Evolutionary conservation across 2,888 invertebrate species (phyloP).

Genomic region (Polyploca ridens): DNA sequence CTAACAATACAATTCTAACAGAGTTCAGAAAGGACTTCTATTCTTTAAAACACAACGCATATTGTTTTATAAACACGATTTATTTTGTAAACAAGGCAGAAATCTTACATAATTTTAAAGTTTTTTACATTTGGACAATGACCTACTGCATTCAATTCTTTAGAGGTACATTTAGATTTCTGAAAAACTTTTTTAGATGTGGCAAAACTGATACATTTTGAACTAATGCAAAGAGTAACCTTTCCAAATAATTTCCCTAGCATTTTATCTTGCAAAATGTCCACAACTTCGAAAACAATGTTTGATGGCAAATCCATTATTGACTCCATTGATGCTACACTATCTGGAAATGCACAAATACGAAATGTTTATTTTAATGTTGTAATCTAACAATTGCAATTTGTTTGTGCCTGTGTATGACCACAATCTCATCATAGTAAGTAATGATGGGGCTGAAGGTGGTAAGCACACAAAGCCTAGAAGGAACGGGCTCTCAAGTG

Average conservation of each 20-base stretch:
- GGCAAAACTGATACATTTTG: conserved; percentile 69
- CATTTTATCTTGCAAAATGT: conserved; percentile 72
- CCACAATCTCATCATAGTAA: no score
- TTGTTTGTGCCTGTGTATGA: no score
- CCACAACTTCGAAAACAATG: conserved; percentile 70
- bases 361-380: conserved; percentile 12
- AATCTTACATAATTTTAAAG: conserved; percentile 52
- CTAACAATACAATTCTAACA: conserved; percentile 29
- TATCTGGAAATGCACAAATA: conserved; percentile 59
- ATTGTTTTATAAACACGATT: conserved; percentile 49
- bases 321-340: conserved; percentile 68
- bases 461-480: no score
- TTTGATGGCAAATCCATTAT: conserved; percentile 76
- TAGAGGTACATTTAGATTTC: conserved; percentile 64
- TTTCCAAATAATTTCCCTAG: conserved; percentile 72
- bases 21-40: conserved; percentile 24
- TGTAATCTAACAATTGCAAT: conserved; percentile 1
- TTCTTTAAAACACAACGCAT: conserved; percentile 38
- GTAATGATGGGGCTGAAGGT: no score
- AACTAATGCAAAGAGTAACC: conserved; percentile 68
- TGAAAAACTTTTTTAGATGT: conserved; percentile 66
- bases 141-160: conserved; percentile 59
- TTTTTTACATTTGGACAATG: conserved; percentile 67
- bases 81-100: conserved; percentile 20
- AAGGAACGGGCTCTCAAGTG: no score